Evolutionary conservation across 2,113 vertebrate genomes (phyloP).

Genomic region (Bubo blakistoni): DNA sequence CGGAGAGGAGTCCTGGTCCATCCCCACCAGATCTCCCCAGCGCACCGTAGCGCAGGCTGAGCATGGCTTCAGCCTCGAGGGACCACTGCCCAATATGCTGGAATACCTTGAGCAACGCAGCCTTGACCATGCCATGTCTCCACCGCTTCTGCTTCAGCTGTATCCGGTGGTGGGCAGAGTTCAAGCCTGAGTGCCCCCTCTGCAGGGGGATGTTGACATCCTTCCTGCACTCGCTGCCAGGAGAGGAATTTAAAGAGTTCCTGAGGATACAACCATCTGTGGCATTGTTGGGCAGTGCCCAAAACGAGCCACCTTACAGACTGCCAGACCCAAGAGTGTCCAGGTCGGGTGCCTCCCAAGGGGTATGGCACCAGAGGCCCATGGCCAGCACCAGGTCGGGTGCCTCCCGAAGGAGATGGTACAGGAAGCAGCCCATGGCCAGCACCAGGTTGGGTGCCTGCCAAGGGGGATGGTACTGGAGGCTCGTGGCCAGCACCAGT

Average conservation of each 20-base stretch:
- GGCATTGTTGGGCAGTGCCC: background rate
- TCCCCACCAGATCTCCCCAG: background rate
- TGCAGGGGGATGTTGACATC: background rate
- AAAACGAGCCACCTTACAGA: background rate
- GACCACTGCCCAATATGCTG: background rate
- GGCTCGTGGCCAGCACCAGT: too few species aligned
- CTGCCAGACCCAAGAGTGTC: background rate
- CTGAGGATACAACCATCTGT: too few species aligned
- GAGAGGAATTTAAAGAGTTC: background rate
- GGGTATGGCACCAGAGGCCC: too few species aligned
- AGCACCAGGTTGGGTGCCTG: too few species aligned
- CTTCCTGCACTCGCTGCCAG: background rate
- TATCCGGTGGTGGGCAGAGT: too few species aligned
- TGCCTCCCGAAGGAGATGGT: too few species aligned
- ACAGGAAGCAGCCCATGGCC: too few species aligned
- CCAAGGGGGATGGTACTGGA: too few species aligned
- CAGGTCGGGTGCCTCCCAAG: background rate
- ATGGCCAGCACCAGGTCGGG: too few species aligned
- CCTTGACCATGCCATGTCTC: background rate
- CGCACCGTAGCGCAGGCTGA: background rate
- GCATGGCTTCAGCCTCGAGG: background rate
- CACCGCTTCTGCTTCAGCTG: background rate
- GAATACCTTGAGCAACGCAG: too few species aligned
- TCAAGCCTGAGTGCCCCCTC: background rate
- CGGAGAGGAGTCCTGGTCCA: background rate